Conservation (phyloP, 2,888 invertebrate species). For the Lycocerus yunnanus region DNA sequence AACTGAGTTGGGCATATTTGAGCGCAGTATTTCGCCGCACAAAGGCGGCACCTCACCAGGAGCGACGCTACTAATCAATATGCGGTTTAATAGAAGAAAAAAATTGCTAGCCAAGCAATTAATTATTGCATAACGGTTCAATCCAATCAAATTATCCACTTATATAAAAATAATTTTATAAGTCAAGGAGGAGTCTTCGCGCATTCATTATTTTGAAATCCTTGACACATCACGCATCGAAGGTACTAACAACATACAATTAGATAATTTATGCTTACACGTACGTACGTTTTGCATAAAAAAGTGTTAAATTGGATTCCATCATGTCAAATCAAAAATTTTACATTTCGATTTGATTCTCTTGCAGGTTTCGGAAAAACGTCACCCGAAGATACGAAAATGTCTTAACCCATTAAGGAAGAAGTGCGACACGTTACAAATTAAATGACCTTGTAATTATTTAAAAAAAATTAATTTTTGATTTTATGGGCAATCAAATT, state of each 20-base stretch:
- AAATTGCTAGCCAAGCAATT: background rate
- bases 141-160: background rate
- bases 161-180: background rate
- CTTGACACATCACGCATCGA: slow-evolving; percentile 1
- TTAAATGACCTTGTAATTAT: background rate
- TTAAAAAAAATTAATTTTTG: background rate
- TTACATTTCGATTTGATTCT: background rate
- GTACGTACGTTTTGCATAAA: background rate
- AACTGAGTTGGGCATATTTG: background rate
- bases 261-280: background rate
- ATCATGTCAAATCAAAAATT: background rate
- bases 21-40: background rate
- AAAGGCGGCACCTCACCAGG: background rate
- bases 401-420: background rate
- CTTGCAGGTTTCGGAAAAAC: background rate
- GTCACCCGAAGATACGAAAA: background rate
- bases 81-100: background rate
- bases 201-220: background rate
- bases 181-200: background rate
- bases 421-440: background rate
- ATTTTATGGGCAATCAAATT: background rate
- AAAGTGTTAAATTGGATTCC: background rate
- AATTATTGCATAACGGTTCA: background rate
- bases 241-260: background rate
- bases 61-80: background rate